phyloP scores from a whole-genome alignment of 1,140 invertebrate genomes.

The Coelopa frigida region DNA sequence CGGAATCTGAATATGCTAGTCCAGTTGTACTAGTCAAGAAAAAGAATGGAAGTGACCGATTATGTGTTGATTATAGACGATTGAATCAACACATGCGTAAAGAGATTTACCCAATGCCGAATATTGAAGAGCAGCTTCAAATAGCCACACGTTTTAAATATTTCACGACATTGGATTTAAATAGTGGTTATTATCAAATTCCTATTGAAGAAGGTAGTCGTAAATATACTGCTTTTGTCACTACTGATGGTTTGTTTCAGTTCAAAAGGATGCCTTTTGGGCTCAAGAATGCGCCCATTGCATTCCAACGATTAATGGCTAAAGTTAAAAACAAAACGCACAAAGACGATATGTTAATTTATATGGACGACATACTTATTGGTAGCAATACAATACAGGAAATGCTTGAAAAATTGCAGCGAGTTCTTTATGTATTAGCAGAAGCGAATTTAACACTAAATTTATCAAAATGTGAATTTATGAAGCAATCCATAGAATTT shows the following conservation, averaged over 20 bases:
- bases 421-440: not conserved
- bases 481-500: conserved; percentile 16
- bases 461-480: conserved; percentile 44
- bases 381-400: not conserved
- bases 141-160: conserved; percentile 8
- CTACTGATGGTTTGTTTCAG: conserved; percentile 43
- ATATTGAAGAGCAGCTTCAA: conserved; percentile 28
- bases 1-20: conserved; percentile 44
- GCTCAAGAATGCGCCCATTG: conserved; percentile 23
- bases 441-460: conserved; percentile 43
- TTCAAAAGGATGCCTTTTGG: conserved; percentile 48
- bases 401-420: conserved; percentile 1
- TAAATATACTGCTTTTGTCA: conserved; percentile 40
- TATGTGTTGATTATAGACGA: conserved; percentile 25
- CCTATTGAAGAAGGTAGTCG: conserved; percentile 14
- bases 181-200: conserved; percentile 33
- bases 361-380: conserved; percentile 15
- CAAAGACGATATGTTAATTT: conserved; percentile 6
- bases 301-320: conserved; percentile 31
- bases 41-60: conserved; percentile 28
- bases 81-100: conserved; percentile 22
- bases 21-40: conserved; percentile 49
- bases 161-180: conserved; percentile 28
- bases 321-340: conserved; percentile 2
- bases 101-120: conserved; percentile 23